Conservation (phyloP, 2,113 vertebrate species). For the Podocnemis expansa region DNA sequence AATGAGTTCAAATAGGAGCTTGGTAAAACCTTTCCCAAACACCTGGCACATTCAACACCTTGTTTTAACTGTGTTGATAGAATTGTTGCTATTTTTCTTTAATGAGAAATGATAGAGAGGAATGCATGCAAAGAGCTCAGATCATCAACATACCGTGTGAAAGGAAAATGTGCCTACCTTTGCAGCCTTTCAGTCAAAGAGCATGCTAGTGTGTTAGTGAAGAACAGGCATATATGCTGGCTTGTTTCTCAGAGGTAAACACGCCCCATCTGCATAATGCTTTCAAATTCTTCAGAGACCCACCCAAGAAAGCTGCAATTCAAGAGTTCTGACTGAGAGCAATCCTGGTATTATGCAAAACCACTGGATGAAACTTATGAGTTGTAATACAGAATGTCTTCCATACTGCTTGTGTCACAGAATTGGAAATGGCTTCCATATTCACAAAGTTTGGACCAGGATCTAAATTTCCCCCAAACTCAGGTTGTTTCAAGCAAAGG, state of each 20-base stretch:
- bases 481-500: neutral
- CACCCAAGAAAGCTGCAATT: slow-evolving; percentile 85
- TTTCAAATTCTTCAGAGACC: slow-evolving; percentile 81
- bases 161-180: slow-evolving; percentile 69
- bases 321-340: slow-evolving; percentile 79
- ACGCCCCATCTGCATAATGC: slow-evolving; percentile 64
- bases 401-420: slow-evolving; percentile 43
- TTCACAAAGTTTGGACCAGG: neutral
- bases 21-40: neutral
- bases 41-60: neutral
- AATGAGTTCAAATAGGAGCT: neutral
- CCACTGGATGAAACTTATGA: slow-evolving; percentile 47
- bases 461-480: neutral
- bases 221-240: neutral
- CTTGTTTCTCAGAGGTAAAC: slow-evolving; percentile 54
- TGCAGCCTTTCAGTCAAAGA: slow-evolving; percentile 26
- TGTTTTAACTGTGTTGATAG: neutral
- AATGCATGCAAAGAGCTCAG: neutral
- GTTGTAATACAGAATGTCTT: slow-evolving; percentile 20
- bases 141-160: neutral
- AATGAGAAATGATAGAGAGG: neutral
- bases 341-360: slow-evolving; percentile 61
- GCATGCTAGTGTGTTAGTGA: slow-evolving; percentile 6
- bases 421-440: neutral
- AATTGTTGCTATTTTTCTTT: neutral